Evolutionary conservation across 2,113 vertebrate genomes (phyloP).

Genomic region (Cynopterus brachyotis): DNA sequence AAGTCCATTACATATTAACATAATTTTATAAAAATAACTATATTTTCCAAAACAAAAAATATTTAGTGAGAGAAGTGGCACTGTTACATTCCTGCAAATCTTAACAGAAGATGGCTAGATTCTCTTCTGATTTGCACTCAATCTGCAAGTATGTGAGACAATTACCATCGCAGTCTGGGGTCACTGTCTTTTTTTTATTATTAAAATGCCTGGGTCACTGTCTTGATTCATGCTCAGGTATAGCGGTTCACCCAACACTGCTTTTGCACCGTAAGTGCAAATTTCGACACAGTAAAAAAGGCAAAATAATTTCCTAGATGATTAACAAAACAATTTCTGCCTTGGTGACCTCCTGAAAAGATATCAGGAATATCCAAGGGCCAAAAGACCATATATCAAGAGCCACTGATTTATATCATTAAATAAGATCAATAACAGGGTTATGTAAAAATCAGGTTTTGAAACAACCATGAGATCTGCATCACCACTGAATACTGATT

Average conservation of each 20-base stretch:
- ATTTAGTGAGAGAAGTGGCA: neutral
- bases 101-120: neutral
- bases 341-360: neutral
- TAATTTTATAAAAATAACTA: slow-evolving; percentile 9
- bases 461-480: neutral
- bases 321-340: neutral
- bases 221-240: neutral
- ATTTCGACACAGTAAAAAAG: neutral
- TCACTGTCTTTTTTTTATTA: too few relatives aligned
- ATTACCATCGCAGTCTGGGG: neutral
- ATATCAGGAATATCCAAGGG: neutral
- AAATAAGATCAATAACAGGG: neutral
- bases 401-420: neutral
- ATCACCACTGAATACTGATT: neutral
- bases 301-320: neutral
- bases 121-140: neutral
- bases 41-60: slow-evolving; percentile 11
- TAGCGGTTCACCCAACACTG: neutral
- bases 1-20: neutral
- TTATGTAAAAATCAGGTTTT: neutral
- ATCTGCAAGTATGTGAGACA: neutral
- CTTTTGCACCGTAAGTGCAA: neutral
- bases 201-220: neutral
- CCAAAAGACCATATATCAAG: too few relatives aligned
- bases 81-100: neutral